phyloP scores from a whole-genome alignment of 2,888 invertebrate species.

The Aproaerema taeniolella region DNA sequence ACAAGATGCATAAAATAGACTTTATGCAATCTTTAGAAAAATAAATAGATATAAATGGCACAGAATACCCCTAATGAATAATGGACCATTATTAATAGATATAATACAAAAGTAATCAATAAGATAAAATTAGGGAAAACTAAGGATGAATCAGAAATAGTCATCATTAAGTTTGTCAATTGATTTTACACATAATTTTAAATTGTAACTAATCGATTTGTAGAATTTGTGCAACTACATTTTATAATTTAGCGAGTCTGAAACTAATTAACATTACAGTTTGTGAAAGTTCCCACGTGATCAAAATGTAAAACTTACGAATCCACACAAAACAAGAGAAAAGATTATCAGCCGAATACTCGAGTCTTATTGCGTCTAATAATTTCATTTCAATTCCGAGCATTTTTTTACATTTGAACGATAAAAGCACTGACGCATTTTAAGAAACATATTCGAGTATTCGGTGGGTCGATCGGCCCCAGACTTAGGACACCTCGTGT shows the following conservation, averaged over 20 bases:
- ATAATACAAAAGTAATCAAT: too few species aligned
- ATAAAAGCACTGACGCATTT: background rate
- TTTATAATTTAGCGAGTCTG: background rate
- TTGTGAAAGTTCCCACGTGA: background rate
- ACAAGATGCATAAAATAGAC: too few species aligned
- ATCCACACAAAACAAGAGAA: background rate
- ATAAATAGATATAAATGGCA: constrained; percentile 6
- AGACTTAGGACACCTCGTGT: background rate
- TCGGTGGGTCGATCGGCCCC: constrained; percentile 3
- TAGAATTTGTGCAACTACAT: background rate
- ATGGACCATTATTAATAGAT: background rate
- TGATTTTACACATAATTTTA: too few species aligned
- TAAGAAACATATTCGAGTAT: constrained; percentile 3
- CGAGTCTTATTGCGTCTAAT: background rate
- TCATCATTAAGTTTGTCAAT: too few species aligned
- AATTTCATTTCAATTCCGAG: background rate
- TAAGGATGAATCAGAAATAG: too few species aligned
- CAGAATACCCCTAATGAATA: too few species aligned
- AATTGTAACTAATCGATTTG: too few species aligned
- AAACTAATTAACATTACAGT: background rate
- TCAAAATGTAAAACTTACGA: background rate
- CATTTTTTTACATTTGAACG: background rate
- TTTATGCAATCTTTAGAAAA: too few species aligned
- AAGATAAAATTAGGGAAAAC: too few species aligned
- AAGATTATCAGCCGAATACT: constrained; percentile 6